Conservation (phyloP, 2,797 vertebrate genomes). For the Myripristis murdjan region DNA sequence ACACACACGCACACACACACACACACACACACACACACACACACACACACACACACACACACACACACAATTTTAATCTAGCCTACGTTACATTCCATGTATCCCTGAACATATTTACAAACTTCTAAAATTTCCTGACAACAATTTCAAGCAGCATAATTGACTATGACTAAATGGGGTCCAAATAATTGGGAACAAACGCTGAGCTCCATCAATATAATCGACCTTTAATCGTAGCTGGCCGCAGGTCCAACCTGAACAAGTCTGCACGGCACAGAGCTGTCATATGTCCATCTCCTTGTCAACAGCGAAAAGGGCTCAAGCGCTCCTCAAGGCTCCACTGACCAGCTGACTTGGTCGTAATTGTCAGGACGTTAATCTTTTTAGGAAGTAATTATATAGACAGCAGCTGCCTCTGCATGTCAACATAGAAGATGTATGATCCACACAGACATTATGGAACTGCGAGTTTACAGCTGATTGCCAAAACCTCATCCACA, state of each 20-base stretch:
- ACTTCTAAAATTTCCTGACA: neutral
- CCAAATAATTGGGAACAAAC: neutral
- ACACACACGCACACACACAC: too few relatives aligned
- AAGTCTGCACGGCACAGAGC: conserved; percentile 7
- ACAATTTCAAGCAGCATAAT: neutral
- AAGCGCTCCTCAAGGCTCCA: conserved; percentile 36
- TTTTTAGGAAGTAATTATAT: conserved; percentile 78
- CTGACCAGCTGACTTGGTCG: conserved; percentile 57
- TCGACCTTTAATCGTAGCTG: neutral
- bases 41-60: too few relatives aligned
- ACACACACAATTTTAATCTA: neutral
- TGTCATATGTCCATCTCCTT: conserved; percentile 6
- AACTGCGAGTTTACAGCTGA: conserved; percentile 15
- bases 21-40: too few relatives aligned
- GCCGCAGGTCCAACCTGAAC: conserved; percentile 5
- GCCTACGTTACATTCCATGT: conserved; percentile 40
- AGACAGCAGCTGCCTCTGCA: conserved; percentile 71
- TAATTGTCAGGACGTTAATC: conserved; percentile 72
- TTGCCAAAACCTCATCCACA: conserved; percentile 5
- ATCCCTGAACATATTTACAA: neutral
- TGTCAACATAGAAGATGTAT: conserved; percentile 40
- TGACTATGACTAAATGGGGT: neutral
- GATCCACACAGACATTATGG: conserved; percentile 1
- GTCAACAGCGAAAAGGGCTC: neutral
- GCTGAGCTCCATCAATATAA: neutral